Conservation (phyloP, 1,140 invertebrate genomes). For the Lineus longissimus region DNA sequence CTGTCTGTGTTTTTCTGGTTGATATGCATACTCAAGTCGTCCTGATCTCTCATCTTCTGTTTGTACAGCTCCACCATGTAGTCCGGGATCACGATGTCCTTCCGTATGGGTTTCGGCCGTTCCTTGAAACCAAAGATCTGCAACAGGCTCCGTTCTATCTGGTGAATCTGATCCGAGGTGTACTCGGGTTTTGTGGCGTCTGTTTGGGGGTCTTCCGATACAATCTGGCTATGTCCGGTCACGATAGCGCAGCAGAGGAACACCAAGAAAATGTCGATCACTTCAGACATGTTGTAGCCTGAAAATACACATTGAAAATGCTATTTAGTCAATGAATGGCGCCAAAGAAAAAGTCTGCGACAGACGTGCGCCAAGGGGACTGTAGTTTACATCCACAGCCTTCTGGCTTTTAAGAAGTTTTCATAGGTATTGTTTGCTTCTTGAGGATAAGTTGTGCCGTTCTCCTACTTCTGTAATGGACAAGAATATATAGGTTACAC, state of each 20-base stretch:
- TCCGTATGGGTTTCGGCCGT: conserved; percentile 57
- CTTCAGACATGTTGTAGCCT: conserved; percentile 4
- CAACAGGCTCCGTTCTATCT: conserved; percentile 67
- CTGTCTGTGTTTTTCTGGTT: conserved; percentile 12
- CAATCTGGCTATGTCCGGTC: background rate
- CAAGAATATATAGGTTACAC: too few species aligned
- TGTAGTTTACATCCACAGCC: too few species aligned
- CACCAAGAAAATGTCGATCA: background rate
- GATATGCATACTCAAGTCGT: conserved; percentile 16
- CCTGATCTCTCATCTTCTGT: conserved; percentile 20
- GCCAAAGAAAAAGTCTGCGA: too few species aligned
- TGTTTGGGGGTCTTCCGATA: background rate
- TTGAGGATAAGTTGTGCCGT: too few species aligned
- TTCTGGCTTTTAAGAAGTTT: too few species aligned
- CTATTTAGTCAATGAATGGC: too few species aligned
- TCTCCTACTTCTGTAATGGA: too few species aligned
- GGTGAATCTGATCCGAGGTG: conserved; percentile 31
- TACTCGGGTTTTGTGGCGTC: background rate
- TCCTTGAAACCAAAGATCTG: conserved; percentile 70
- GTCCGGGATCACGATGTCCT: conserved; percentile 65
- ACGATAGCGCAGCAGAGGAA: background rate
- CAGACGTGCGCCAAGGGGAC: too few species aligned
- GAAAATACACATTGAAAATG: background rate
- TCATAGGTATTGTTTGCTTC: too few species aligned
- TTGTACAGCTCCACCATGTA: conserved; percentile 74